Evolutionary conservation across 2,113 vertebrate genomes (phyloP), one percentile per base, ranked within the genome.

Genomic region (Mormyrus iriodes): DNA sequence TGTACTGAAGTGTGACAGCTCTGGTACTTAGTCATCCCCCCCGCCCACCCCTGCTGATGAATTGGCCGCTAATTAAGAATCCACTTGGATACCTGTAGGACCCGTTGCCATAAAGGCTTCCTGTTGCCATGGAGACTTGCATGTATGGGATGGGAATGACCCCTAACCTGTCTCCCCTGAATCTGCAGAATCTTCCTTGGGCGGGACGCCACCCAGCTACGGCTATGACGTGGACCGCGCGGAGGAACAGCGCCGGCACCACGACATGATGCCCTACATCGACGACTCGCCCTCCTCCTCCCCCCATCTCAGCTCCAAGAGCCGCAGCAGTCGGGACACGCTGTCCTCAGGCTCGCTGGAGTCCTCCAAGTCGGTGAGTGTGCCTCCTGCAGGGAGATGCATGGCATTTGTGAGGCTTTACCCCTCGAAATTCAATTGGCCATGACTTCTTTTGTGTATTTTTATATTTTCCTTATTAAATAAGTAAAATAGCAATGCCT

Each of bases 241-340:
- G 0, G 98, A 99, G 91, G 98, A 99, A 88, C 98, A 98, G 94
- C 93, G 97, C 69, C 91, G 96, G 79, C 95, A 96, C 91, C 98
- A 98, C 86, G 98, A 99, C 73, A 96, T 97, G 91, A 96, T 99
- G 94, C 98, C 98, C 17, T 99, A 97, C 93, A 98, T 99, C 2
- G 98, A 99, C 2, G 98, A 99, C 93, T 99, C 98, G 0, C 98
- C 98, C 0, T 98, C 97, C 0, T 99, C 98, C 73, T 99, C 98
- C 0, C 98, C 98, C 0, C 97, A 98, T 88, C 97, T 99, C 90
- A 96, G 97, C 94, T 97, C 97, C 94, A 99, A 99, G 94, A 97
- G 97, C 92, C 96, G 97, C 69, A 97, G 96, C 93, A 96, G 97
- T 92, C 95, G 97, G 7, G 98, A 99, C 86, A 96, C 96, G 0